Evolutionary conservation across 2,888 invertebrate genomes (phyloP).

Genomic region (Orthosia incerta): DNA sequence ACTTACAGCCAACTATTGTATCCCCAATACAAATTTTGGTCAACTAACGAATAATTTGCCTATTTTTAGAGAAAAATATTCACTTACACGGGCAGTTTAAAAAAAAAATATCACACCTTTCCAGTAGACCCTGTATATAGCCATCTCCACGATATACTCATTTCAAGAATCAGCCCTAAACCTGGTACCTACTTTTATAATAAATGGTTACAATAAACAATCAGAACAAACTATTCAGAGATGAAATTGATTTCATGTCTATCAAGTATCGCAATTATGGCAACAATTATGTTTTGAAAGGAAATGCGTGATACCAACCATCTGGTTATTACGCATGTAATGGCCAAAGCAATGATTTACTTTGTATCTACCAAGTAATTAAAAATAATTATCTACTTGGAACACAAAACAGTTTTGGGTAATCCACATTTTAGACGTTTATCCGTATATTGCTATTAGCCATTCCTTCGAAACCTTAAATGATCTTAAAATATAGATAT

Average conservation of each 20-base stretch:
- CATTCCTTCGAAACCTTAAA: neutral
- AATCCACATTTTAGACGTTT: neutral
- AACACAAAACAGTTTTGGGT: constrained; percentile 30
- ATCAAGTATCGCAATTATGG: neutral
- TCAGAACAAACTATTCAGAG: neutral
- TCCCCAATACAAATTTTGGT: too few relatives aligned
- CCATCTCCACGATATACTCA: too few relatives aligned
- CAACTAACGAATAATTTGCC: too few relatives aligned
- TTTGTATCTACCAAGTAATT: neutral
- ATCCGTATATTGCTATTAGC: neutral
- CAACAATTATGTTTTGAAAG: constrained; percentile 5
- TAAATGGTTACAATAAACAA: neutral
- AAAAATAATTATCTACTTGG: constrained; percentile 8
- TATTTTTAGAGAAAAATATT: too few relatives aligned
- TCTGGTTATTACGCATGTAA: neutral
- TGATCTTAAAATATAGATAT: neutral
- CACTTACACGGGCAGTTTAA: too few relatives aligned
- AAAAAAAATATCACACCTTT: too few relatives aligned
- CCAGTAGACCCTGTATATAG: too few relatives aligned
- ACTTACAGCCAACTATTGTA: too few relatives aligned
- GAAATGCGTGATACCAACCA: constrained; percentile 4
- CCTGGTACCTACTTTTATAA: neutral
- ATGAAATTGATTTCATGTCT: neutral
- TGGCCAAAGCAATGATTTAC: neutral
- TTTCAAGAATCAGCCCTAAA: neutral